phyloP scores from a whole-genome alignment of 2,888 invertebrate genomes.

The Synanthedon andrenaeformis region DNA sequence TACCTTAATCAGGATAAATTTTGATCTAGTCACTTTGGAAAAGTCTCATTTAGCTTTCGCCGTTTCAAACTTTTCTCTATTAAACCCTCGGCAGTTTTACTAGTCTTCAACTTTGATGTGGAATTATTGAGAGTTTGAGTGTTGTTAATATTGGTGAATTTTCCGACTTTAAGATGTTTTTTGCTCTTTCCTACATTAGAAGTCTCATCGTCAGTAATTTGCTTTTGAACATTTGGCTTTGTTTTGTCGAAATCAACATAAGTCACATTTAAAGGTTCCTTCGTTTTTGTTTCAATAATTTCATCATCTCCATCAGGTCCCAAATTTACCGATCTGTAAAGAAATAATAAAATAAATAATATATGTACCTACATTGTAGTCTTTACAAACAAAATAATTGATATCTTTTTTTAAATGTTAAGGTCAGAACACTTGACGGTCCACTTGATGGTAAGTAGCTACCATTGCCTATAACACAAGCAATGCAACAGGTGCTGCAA shows the following conservation, averaged over 20 bases:
- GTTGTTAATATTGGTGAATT: background rate
- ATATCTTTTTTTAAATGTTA: no score
- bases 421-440: no score
- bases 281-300: slow-evolving; percentile 19
- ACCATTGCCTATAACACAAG: no score
- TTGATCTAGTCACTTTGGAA: no score
- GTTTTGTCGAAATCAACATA: slow-evolving; percentile 60
- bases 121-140: slow-evolving; percentile 13
- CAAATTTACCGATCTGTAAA: slow-evolving; percentile 30
- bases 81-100: no score
- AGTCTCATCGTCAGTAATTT: slow-evolving; percentile 23
- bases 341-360: background rate
- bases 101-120: slow-evolving; percentile 17
- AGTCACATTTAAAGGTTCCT: slow-evolving; percentile 32
- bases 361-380: background rate
- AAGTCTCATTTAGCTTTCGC: no score
- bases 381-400: no score
- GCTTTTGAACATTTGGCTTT: slow-evolving; percentile 36
- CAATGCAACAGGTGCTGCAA: no score
- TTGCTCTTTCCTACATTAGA: slow-evolving; percentile 7
- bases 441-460: no score
- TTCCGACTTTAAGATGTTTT: slow-evolving; percentile 13
- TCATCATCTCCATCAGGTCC: slow-evolving; percentile 40
- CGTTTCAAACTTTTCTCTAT: no score
- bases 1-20: no score